A percentile compares a stretch with the other conserved stretches of the same genome.
Conservation (phyloP, 2,888 invertebrate species). For the Leucoma salicis region DNA sequence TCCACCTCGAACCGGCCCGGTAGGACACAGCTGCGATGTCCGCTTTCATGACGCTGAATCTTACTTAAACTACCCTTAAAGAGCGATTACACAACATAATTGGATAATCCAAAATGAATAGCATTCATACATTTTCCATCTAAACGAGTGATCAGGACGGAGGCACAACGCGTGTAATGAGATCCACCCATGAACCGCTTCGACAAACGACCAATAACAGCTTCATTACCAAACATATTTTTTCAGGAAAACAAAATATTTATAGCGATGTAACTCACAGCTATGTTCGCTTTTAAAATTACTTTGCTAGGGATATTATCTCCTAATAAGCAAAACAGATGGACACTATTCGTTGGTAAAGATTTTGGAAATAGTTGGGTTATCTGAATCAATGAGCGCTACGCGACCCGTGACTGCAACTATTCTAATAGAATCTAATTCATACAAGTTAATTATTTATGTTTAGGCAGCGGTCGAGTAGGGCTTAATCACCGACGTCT, state of each 20-base stretch:
- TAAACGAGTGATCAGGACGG: neutral
- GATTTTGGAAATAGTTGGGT: slow-evolving; percentile 17
- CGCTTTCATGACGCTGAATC: too few species aligned
- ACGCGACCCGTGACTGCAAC: slow-evolving; percentile 44
- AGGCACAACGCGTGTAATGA: slow-evolving; percentile 10
- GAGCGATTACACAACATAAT: too few species aligned
- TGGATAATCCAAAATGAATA: too few species aligned
- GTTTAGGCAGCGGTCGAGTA: slow-evolving; percentile 19
- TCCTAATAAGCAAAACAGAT: slow-evolving; percentile 57
- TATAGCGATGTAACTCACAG: slow-evolving; percentile 47
- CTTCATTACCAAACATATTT: slow-evolving; percentile 39
- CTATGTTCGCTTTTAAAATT: slow-evolving; percentile 57
- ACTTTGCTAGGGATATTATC: slow-evolving; percentile 55
- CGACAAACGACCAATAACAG: slow-evolving; percentile 31
- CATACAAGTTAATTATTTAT: slow-evolving; percentile 50
- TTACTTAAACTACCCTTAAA: too few species aligned
- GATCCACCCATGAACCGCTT: slow-evolving; percentile 20
- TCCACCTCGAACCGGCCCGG: neutral
- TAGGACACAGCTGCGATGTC: neutral
- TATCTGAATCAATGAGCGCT: slow-evolving; percentile 37
- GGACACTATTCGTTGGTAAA: slow-evolving; percentile 13
- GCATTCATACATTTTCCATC: too few species aligned
- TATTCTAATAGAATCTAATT: slow-evolving; percentile 32
- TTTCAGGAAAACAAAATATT: slow-evolving; percentile 39
- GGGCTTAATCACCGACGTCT: slow-evolving; percentile 41